phyloP scores from a whole-genome alignment of 2,797 vertebrate species.

The Tenualosa thibaudeaui region DNA sequence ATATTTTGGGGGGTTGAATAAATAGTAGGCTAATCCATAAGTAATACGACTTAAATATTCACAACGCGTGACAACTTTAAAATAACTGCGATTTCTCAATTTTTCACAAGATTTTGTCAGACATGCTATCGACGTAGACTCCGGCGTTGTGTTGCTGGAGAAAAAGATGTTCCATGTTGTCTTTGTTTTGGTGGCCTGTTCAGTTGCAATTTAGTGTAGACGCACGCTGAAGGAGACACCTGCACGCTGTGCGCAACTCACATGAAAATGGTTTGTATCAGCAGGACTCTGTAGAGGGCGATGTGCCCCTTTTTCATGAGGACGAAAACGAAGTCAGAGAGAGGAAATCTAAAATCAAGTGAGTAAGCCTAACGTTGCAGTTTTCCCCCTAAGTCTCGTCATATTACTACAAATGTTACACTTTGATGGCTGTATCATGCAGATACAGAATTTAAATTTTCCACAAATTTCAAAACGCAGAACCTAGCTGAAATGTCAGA shows the following conservation, averaged over 20 bases:
- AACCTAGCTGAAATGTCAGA: too few species aligned
- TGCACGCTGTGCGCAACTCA: not conserved
- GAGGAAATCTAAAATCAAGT: constrained; percentile 81
- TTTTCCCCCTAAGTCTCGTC: not conserved
- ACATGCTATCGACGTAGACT: not conserved
- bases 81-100: not conserved
- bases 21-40: not conserved
- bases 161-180: not conserved
- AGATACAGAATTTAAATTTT: not conserved
- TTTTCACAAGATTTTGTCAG: not conserved
- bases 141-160: not conserved
- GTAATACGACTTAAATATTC: not conserved
- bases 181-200: not conserved
- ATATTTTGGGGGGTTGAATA: not conserved
- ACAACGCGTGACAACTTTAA: too few species aligned
- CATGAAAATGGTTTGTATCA: not conserved
- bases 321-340: constrained; percentile 73
- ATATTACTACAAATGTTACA: not conserved
- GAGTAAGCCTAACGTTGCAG: constrained; percentile 13
- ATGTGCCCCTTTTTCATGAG: constrained; percentile 90
- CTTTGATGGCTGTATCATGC: not conserved
- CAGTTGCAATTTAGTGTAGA: not conserved
- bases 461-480: too few species aligned
- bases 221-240: not conserved
- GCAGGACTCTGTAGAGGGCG: constrained; percentile 83